Conservation (phyloP, 2,113 vertebrate species). For the Tiliqua scincoides region DNA sequence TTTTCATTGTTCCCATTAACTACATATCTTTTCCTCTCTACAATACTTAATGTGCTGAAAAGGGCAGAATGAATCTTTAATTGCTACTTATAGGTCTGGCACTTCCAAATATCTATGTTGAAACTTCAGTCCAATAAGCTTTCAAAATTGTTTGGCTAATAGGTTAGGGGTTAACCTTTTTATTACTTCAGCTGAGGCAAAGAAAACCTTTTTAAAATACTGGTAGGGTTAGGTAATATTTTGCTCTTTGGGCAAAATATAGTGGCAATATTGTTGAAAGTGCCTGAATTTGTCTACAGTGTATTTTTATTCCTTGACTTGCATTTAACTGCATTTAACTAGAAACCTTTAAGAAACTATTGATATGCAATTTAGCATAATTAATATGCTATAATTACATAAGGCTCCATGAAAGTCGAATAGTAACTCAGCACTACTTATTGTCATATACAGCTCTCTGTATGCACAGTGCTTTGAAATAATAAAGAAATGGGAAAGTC, state of each 20-base stretch:
- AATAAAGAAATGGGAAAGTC: neutral
- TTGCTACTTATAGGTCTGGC: neutral
- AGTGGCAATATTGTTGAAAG: neutral
- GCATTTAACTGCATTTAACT: neutral
- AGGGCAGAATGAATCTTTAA: neutral
- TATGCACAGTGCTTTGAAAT: neutral
- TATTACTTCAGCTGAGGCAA: neutral
- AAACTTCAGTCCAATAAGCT: too few species aligned
- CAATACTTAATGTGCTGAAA: neutral
- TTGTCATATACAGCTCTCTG: neutral
- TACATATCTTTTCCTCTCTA: neutral
- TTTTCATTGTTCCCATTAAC: neutral
- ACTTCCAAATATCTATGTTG: neutral
- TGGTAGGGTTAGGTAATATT: neutral
- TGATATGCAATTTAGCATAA: neutral
- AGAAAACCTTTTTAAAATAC: neutral
- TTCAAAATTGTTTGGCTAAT: neutral
- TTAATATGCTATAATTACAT: neutral
- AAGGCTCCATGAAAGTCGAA: neutral
- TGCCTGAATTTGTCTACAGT: neutral
- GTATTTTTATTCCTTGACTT: neutral
- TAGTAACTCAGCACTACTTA: too few species aligned
- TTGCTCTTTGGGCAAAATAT: neutral
- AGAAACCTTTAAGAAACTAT: neutral
- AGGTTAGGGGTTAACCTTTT: too few species aligned